Evolutionary conservation across 35 echinoderm and acorn worm genomes (phyloP), one percentile per base, ranked within the genome.

Genomic region (Lytechinus pictus): DNA sequence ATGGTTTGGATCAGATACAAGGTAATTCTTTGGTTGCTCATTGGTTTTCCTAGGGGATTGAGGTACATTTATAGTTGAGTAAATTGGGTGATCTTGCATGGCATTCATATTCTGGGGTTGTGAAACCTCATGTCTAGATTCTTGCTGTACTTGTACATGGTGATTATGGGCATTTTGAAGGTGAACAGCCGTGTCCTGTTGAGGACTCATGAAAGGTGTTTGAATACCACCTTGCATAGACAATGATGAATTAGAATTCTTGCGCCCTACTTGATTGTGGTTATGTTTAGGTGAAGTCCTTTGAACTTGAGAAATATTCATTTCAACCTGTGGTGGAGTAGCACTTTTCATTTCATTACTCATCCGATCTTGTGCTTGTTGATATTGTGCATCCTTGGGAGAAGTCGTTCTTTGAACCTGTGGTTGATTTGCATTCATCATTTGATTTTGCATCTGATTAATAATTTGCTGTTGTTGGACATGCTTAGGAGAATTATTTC

Each of bases 121-220:
- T 27, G 10, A 10, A 33, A 54, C 9, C 9, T 90, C 88, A 13
- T 90, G 28, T 44, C 88, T 90, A 2, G 88, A 90, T 54, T 90
- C 88, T 54, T 90, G 66, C 66, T 79, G 66, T 79, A 79, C 66
- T 24, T 79, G 88, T 12, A 90, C 88, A 52, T 54, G 28, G 16
- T 90, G 88, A 90, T 90, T 90, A 90, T 52, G 88, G 16, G 88
- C 88, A 52, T 90, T 90, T 27, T 90, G 88, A 33, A 90, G 88
- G 52, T 29, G 88, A 28, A 90, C n/a, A 2, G 52, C 88, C 12
- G 88, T 8, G 27, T 90, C 88, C n/a, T 90, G 88, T 12, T 90
- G 88, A 24, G 16, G 66, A n/a, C 27, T 90, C 88, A 52, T n/a
- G 66, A 79, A 79, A 19, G 66, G 66, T n/a, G 66, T 79, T 7